Evolutionary conservation across 2,797 vertebrate genomes (phyloP), one percentile per base, ranked within the genome.

Genomic region (Squalus acanthias): DNA sequence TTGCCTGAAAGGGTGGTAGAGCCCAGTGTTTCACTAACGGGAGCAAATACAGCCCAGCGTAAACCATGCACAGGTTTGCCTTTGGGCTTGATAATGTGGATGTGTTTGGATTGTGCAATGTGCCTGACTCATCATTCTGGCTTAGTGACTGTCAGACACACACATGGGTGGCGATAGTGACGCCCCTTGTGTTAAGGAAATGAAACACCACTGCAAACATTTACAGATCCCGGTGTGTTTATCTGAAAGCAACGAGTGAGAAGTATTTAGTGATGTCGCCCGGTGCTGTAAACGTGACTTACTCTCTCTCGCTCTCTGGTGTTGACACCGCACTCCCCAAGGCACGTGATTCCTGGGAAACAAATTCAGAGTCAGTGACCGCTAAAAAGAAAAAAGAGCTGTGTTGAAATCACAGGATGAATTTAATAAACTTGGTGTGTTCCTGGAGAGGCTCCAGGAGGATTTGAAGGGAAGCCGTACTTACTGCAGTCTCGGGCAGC

Each of bases 301-400:
- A 99, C 99, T 99, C 99, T 98, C 99, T 98, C 97, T 99, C 99
- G 0, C 98, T 98, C 97, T 99, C 99, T n/a, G 99, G 99, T 22
- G 99, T 99, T 96, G 99, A 99, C 9, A 98, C 98, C 0, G 98
- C 97, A 95, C 99, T 99, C 97, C 98, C 99, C 97, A 99, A 98
- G 96, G 98, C 99, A 96, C 99, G 98, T 0, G 99, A 99, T 97
- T 99, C 99, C 99, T 99, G 98, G 89, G 96, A 96, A 97, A 60
- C 96, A 67, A 96, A 70, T 79, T 74, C 96, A 98, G 96, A 97
- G 96, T 87, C 96, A 97, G 95, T 96, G 96, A 95, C 96, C 85
- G 96, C 96, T 82, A 60, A 96, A 96, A 96, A 96, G 96, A 96
- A 96, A 96, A 97, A 97, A 95, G 0, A 96, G 96, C 97, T 69